A percentile compares a stretch with the other conserved stretches of the same genome.
Evolutionary conservation across 2,113 vertebrate species (phyloP).

Genomic region (Pachyramphus minor): DNA sequence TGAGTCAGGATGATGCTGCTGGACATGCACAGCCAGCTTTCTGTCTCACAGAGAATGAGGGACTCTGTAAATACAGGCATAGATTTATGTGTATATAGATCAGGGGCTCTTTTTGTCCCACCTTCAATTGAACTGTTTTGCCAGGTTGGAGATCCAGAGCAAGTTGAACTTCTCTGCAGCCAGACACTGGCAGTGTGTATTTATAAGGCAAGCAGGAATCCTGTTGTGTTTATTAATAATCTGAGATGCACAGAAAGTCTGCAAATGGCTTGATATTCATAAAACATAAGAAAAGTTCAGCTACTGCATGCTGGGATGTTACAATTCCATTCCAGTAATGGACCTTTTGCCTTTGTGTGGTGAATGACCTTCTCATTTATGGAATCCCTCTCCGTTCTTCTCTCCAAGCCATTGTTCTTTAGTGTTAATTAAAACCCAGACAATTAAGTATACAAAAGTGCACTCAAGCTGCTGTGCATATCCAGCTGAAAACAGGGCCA

Average conservation of each 20-base stretch:
- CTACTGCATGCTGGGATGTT: neutral
- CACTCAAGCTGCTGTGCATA: neutral
- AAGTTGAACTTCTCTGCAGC: neutral
- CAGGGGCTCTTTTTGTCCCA: neutral
- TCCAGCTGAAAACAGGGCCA: neutral
- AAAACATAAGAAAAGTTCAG: neutral
- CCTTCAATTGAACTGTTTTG: neutral
- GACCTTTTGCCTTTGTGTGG: neutral
- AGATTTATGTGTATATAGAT: no score
- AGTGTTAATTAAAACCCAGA: slow-evolving; percentile 36
- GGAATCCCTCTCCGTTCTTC: neutral
- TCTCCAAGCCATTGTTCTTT: neutral
- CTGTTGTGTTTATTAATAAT: neutral
- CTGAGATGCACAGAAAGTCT: neutral
- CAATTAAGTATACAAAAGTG: neutral
- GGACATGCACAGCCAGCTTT: neutral
- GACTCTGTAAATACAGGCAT: neutral
- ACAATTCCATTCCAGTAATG: neutral
- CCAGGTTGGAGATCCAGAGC: neutral
- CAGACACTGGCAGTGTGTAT: neutral
- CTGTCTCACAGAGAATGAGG: neutral
- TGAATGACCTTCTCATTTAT: neutral
- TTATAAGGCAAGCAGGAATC: neutral
- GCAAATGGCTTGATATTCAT: neutral
- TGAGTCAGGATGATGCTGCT: neutral